Conservation (phyloP, 2,797 vertebrate genomes). For the Squalus acanthias region DNA sequence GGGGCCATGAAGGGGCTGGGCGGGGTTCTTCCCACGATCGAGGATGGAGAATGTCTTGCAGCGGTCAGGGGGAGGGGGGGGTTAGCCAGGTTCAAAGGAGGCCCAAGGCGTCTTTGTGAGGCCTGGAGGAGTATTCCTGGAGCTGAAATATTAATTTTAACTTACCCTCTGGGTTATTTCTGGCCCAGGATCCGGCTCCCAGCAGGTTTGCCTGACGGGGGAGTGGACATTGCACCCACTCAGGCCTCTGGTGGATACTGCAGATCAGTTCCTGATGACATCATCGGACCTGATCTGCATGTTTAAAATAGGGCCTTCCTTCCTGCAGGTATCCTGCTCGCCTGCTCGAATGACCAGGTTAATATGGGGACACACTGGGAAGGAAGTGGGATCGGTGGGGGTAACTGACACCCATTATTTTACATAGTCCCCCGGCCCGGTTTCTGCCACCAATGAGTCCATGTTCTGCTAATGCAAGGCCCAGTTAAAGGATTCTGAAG, state of each 20-base stretch:
- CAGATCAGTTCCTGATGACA: neutral
- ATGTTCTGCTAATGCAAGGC: neutral
- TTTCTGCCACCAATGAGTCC: neutral
- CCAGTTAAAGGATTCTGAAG: neutral
- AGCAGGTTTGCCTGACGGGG: neutral
- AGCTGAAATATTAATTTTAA: neutral
- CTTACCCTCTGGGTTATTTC: neutral
- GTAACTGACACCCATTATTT: neutral
- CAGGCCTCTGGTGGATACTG: neutral
- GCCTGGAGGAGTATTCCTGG: neutral
- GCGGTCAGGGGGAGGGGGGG: no score
- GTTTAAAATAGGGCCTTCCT: neutral
- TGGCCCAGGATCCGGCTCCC: neutral
- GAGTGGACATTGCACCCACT: neutral
- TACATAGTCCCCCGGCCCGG: neutral
- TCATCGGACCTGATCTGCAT: neutral
- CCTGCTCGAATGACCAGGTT: neutral
- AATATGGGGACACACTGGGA: neutral
- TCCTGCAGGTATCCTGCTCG: neutral
- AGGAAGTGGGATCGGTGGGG: neutral
- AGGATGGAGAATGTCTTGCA: neutral
- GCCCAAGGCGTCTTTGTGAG: no score
- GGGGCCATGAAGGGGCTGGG: neutral
- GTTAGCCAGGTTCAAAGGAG: neutral
- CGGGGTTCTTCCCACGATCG: neutral